Base-by-base conservation (phyloP, 2,888 invertebrate genomes). In the Drosophila vallismaia region DNA sequence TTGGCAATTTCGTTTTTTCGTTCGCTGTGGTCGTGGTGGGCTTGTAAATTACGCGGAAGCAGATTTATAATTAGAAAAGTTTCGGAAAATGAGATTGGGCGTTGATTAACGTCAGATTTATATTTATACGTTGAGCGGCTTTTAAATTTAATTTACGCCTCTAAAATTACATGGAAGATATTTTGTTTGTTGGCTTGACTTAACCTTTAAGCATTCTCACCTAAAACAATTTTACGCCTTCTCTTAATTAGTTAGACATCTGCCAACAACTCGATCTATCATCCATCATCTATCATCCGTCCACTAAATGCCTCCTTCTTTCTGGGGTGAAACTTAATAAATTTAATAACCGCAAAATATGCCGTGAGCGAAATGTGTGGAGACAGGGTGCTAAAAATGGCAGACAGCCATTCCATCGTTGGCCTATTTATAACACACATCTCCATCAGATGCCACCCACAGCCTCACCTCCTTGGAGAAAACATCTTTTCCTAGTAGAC, bases 291-390 rank as follows among this genome's bases (percentile, higher is more conserved):
- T 67, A 68, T 57, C 51, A 68, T 42, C 68, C n/a, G n/a, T 7
- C 28, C 40, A 10, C 42, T 24, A 31, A 46, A 12, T 67, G 31
- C 29, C 68, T 45, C 29, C 40, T 40, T 31, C 38, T 26, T 19
- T 33, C 12, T 24, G 31, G 44, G 38, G 42, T 10, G 40, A 56
- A 67, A 60, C 56, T 60, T 75, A 54, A 55, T 58, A 76, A 78
- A 78, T 78, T 75, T 70, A 70, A 75, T 78, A 77, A 73, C 76
- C 73, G 42, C 76, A 75, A 60, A 71, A 71, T 71, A 62, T 71
- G 71, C 62, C 71, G 24, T 49, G 12, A 40, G 44, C 8, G 46
- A 54, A 36, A 40, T 45, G 44, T 33, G 42, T 12, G 24, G 54
- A 33, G 50, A 57, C 12, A 44, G 56, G 66, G 59, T 49, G 68